Evolutionary conservation across 2,113 vertebrate genomes (phyloP).

Genomic region (Diphyllodes magnificus): DNA sequence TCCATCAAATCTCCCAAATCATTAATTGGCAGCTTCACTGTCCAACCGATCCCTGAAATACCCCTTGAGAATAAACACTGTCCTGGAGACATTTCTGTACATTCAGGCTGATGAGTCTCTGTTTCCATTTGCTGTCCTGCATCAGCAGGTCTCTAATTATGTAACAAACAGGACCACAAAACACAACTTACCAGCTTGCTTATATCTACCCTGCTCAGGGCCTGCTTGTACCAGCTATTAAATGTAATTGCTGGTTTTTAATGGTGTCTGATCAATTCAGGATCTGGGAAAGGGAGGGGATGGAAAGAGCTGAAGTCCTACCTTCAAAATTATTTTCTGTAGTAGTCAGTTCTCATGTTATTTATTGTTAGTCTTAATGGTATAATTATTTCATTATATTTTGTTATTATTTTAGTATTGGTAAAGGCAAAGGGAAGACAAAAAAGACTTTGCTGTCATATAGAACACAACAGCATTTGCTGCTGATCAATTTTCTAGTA

Average conservation of each 20-base stretch:
- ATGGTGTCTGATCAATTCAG: neutral
- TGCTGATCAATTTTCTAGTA: neutral
- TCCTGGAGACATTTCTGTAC: neutral
- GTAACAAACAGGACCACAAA: neutral
- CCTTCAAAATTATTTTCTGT: neutral
- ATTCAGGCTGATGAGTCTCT: neutral
- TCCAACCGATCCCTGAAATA: neutral
- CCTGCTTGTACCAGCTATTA: neutral
- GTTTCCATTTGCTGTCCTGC: neutral
- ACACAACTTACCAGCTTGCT: neutral
- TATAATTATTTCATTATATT: neutral
- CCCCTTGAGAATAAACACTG: neutral
- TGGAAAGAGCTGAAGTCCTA: neutral
- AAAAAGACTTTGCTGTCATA: neutral
- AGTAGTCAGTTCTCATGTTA: neutral
- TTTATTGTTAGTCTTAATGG: neutral
- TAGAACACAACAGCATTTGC: neutral
- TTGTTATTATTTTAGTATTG: neutral
- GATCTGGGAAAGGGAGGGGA: neutral
- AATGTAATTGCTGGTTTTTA: neutral
- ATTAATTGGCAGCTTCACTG: neutral
- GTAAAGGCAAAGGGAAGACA: neutral
- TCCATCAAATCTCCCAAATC: neutral
- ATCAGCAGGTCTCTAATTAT: too few relatives aligned
- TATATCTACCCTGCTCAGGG: neutral